Conservation (phyloP, 2,113 vertebrate genomes). For the Maccullochella peelii region DNA sequence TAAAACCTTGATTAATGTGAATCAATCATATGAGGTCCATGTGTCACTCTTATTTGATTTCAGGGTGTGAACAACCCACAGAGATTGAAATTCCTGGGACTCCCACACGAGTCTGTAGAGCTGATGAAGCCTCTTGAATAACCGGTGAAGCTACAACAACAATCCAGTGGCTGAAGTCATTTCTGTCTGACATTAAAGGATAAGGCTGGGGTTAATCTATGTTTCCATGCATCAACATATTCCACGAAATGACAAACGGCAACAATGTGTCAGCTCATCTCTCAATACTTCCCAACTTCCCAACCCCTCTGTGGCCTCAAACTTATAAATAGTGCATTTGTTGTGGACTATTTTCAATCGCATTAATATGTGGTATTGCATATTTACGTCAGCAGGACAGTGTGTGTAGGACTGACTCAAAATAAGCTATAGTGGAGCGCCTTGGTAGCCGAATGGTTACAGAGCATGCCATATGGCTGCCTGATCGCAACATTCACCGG, state of each 20-base stretch:
- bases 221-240: no score
- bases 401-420: no score
- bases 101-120: neutral
- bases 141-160: neutral
- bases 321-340: no score
- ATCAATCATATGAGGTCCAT: neutral
- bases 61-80: constrained; percentile 20
- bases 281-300: neutral
- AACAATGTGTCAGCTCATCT: neutral
- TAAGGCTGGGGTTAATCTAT: neutral
- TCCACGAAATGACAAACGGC: neutral
- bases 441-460: no score
- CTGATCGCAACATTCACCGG: no score
- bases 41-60: neutral
- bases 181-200: neutral
- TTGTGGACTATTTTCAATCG: no score
- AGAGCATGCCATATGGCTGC: no score
- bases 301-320: no score
- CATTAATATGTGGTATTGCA: no score
- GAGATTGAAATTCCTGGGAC: neutral
- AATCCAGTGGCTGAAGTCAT: neutral
- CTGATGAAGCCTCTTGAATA: neutral
- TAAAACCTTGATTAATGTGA: neutral
- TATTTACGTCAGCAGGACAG: no score
- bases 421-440: no score